Conservation (phyloP, 2,797 vertebrate genomes). For the Hippopotamyrus pictus region DNA sequence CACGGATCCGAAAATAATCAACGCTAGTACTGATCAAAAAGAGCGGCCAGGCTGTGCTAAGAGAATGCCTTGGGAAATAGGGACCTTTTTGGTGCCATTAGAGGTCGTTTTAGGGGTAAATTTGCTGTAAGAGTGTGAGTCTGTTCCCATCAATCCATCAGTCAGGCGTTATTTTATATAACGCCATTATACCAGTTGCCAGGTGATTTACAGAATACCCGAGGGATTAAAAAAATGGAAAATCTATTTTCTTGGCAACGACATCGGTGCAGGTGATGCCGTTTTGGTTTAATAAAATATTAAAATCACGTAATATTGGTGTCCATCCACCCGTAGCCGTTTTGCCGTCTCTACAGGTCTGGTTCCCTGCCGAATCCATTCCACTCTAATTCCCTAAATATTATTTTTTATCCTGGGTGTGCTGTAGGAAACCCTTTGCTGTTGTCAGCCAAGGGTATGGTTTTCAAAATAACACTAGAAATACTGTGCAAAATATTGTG, state of each 20-base stretch:
- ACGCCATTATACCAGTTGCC: not conserved
- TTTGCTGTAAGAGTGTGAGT: not conserved
- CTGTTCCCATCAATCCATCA: not conserved
- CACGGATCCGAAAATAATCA: constrained; percentile 16
- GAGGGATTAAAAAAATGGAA: not conserved
- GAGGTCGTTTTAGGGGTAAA: not conserved
- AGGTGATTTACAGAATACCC: constrained; percentile 1
- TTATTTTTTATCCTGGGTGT: not conserved
- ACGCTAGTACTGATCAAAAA: not conserved
- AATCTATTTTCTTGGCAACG: not conserved
- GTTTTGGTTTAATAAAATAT: not conserved
- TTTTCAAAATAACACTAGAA: not conserved
- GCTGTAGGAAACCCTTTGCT: not conserved
- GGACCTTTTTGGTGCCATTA: not conserved
- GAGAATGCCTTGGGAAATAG: not conserved
- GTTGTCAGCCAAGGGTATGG: not conserved
- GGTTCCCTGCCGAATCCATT: not conserved
- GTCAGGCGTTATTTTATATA: not conserved
- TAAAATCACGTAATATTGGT: not conserved
- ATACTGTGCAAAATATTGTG: not conserved
- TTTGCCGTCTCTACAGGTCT: not conserved
- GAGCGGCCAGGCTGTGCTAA: not conserved
- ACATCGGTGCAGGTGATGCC: not conserved
- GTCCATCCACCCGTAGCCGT: not conserved
- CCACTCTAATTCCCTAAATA: not conserved